Evolutionary conservation across 2,113 vertebrate genomes (phyloP).

Genomic region (Lonchura striata): DNA sequence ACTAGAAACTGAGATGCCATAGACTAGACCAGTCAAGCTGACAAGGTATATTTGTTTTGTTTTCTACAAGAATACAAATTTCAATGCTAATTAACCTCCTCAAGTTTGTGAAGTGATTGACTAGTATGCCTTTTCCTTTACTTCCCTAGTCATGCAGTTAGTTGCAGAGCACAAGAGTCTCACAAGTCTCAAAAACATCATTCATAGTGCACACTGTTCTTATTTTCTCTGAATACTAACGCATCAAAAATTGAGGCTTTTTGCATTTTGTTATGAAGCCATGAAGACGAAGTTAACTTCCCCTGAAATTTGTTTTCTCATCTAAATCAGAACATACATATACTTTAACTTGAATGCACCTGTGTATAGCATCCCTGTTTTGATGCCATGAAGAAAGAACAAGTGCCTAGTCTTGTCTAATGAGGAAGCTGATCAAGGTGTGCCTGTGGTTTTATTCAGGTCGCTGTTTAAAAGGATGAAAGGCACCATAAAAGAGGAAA

Average conservation of each 20-base stretch:
- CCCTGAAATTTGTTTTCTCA: not conserved
- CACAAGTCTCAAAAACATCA: not conserved
- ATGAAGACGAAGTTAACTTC: not conserved
- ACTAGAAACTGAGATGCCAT: not conserved
- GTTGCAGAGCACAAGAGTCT: not conserved
- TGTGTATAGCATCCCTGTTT: not conserved
- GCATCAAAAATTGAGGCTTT: not conserved
- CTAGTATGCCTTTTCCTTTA: not conserved
- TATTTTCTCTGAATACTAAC: not conserved
- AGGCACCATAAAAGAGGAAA: conserved; percentile 20
- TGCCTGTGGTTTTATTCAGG: conserved; percentile 57
- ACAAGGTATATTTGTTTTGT: not conserved
- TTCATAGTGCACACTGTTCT: not conserved
- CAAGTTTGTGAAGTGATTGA: not conserved
- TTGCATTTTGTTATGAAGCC: not conserved
- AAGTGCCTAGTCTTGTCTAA: conserved; percentile 11
- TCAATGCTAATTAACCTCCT: not conserved
- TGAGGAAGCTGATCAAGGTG: conserved; percentile 29
- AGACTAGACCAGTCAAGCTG: not conserved
- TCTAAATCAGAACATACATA: not conserved
- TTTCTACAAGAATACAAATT: not conserved
- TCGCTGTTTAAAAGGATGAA: conserved; percentile 46
- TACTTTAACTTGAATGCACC: not conserved
- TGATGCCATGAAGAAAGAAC: not conserved
- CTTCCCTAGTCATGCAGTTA: not conserved